Evolutionary conservation across 1,140 invertebrate genomes (phyloP), one percentile per base, ranked within the genome.

Genomic region (Sarcophaga bullata): DNA sequence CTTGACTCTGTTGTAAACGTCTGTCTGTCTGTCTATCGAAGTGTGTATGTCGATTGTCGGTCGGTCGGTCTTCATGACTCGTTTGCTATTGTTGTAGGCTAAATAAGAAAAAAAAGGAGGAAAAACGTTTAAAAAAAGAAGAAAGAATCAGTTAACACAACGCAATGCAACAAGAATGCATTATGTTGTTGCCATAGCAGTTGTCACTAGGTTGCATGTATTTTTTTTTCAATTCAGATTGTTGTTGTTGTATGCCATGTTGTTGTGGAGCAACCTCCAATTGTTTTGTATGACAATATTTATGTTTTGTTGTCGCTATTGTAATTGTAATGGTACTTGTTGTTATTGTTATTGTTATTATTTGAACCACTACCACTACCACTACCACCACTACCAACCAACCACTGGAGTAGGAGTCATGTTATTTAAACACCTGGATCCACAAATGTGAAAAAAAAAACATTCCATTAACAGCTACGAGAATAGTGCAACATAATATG

Each of bases 181-280:
- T 68, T 9, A 19, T 19, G 73, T 81, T 84, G 75, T 37, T 37
- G 25, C 25, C 25, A 37, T 37, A 37, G 25, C 25, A 78, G 73
- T 46, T 37, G 73, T 49, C 80, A 48, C 62, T 68, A 68, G 10
- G 54, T 58, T 13, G 54, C 54, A 58, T 11, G 54, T 6, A 58
- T n/a, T n/a, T 37, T 37, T 37, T 37, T 37, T 37, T 37, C 25
- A 37, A 37, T 37, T 37, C 1, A 37, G 1, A 48, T 82, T 52
- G 73, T 84, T 83, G 72, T 83, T 82, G 83, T 83, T 80, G 48
- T 52, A n/a, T n/a, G n/a, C n/a, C n/a, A n/a, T 84, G 73, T 52
- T 84, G 84, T 84, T 85, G 85, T 85, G 84, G 85, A 85, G 83
- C 73, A 84, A 84, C 62, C 84, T 78, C 82, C 54, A 80, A 78